Conservation (phyloP, 2,888 invertebrate genomes). For the Steromphala cineraria region DNA sequence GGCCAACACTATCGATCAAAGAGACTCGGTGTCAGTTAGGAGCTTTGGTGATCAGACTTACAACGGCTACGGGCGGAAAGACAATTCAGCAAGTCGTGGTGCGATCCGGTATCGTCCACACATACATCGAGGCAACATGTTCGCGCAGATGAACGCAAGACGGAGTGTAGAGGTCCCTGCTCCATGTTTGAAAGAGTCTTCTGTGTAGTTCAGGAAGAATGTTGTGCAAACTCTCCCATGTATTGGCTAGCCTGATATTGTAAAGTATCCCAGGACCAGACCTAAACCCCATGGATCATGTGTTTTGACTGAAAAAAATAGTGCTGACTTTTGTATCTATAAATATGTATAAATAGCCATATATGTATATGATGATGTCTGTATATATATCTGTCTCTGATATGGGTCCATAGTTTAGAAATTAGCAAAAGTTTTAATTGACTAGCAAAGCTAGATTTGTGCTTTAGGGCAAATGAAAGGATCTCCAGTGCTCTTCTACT, state of each 20-base stretch:
- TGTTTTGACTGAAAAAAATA: too few species aligned
- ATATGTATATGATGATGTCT: not conserved
- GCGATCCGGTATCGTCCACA: conserved; percentile 17
- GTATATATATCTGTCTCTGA: not conserved
- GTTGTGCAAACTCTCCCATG: too few species aligned
- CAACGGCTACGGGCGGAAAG: conserved; percentile 10
- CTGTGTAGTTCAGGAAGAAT: conserved; percentile 26
- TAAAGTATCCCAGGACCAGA: too few species aligned
- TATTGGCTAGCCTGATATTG: too few species aligned
- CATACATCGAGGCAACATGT: conserved; percentile 10
- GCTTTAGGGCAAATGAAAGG: too few species aligned
- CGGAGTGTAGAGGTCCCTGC: conserved; percentile 25
- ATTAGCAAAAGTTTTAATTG: not conserved
- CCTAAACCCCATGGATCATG: too few species aligned
- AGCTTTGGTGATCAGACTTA: not conserved
- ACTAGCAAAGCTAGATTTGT: too few species aligned
- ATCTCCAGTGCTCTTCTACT: too few species aligned
- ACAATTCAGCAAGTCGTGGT: not conserved
- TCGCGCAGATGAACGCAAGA: not conserved
- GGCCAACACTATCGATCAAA: not conserved
- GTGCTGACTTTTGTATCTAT: not conserved
- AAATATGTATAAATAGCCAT: not conserved
- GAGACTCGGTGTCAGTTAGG: not conserved
- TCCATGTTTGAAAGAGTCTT: conserved; percentile 41
- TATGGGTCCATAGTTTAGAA: not conserved